Conservation (phyloP, 2,888 invertebrate species). For the Ernsta delagoae region DNA sequence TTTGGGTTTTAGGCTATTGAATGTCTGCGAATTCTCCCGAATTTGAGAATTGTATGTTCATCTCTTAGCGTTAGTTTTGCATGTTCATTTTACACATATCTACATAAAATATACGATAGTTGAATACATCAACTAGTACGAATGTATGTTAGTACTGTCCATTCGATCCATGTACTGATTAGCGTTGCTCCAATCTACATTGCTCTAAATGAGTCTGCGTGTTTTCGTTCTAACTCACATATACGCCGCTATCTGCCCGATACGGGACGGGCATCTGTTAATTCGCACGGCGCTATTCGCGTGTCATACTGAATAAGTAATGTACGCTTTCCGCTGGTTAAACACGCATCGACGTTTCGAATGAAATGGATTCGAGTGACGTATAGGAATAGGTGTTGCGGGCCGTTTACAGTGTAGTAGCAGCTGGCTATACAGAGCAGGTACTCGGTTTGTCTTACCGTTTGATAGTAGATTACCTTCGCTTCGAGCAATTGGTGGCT, state of each 20-base stretch:
- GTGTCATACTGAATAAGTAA: constrained; percentile 46
- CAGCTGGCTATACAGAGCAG: too few species aligned
- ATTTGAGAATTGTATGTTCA: too few species aligned
- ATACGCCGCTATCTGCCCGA: constrained; percentile 19
- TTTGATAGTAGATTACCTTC: too few species aligned
- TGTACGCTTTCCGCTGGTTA: constrained; percentile 31
- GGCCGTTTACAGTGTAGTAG: too few species aligned
- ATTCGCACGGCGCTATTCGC: constrained; percentile 38
- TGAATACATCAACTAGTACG: too few species aligned
- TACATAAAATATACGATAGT: neutral
- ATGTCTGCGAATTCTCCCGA: too few species aligned
- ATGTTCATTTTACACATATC: neutral
- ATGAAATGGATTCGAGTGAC: constrained; percentile 13
- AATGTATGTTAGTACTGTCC: neutral
- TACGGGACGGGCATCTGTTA: constrained; percentile 32
- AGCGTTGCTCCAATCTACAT: neutral
- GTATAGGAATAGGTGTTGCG: neutral
- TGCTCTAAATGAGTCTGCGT: constrained; percentile 12
- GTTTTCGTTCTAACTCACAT: constrained; percentile 32
- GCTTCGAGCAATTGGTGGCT: too few species aligned
- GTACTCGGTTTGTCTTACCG: too few species aligned
- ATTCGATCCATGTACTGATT: neutral
- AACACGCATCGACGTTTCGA: constrained; percentile 24
- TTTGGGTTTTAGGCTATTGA: too few species aligned
- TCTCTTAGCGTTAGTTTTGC: too few species aligned